Conservation (phyloP, 2,797 vertebrate species). For the Tympanoctomys barrerae region DNA sequence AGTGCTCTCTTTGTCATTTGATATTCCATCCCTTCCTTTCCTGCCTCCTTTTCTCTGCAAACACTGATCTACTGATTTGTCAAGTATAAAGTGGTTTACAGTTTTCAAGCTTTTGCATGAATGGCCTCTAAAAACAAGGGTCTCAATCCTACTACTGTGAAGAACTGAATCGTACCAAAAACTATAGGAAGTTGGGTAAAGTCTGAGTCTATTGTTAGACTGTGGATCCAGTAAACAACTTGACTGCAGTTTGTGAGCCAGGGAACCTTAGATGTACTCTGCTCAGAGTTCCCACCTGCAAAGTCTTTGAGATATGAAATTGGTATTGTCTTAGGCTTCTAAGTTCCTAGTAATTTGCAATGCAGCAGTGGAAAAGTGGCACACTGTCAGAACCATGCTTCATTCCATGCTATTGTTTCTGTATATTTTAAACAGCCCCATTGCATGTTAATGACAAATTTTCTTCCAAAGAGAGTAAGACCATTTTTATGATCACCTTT, state of each 20-base stretch:
- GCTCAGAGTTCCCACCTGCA: background rate
- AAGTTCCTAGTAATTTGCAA: background rate
- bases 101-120: background rate
- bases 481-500: constrained; percentile 37
- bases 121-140: background rate
- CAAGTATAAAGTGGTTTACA: background rate
- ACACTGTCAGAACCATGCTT: background rate
- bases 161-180: constrained; percentile 19
- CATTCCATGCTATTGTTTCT: background rate
- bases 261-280: too few species aligned
- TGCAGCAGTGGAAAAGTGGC: background rate
- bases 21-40: background rate
- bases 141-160: background rate
- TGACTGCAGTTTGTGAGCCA: background rate
- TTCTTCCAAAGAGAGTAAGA: background rate
- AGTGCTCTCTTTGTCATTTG: background rate
- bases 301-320: background rate
- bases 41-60: background rate
- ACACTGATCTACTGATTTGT: background rate
- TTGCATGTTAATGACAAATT: constrained; percentile 6
- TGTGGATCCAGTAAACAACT: background rate
- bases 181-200: background rate
- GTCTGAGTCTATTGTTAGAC: background rate
- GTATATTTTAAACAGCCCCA: background rate
- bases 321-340: background rate